These are phyloP conservation scores for Synergus japonicus DNA, from an alignment of 2,888 invertebrate genomes.

Conservation along the genomic window DNA sequence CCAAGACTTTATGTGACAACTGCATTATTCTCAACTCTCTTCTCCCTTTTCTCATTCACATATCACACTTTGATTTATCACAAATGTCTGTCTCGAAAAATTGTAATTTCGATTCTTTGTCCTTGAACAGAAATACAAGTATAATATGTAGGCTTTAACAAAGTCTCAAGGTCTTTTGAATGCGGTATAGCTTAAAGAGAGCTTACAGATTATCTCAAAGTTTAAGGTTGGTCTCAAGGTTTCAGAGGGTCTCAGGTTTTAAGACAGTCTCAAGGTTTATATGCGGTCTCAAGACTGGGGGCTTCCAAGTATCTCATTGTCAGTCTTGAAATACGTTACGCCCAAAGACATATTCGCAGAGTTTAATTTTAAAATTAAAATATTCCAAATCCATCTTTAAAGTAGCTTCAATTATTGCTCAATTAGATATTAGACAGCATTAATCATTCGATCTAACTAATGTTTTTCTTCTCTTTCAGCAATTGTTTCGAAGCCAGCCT, in stretches of 20 bases:
- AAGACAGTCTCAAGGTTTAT: not conserved
- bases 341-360: too few species aligned
- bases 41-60: not conserved
- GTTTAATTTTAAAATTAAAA: not conserved
- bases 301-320: not conserved
- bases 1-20: conserved; percentile 34
- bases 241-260: not conserved
- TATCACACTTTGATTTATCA: conserved; percentile 1
- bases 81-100: conserved; percentile 15
- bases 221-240: not conserved
- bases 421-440: too few species aligned
- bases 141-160: not conserved
- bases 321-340: not conserved
- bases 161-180: not conserved
- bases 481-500: conserved; percentile 93
- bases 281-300: not conserved
- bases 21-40: not conserved
- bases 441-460: not conserved
- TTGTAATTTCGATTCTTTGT: not conserved
- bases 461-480: conserved; percentile 80
- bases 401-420: too few species aligned
- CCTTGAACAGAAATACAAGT: not conserved
- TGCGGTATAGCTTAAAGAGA: not conserved
- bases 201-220: not conserved
- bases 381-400: too few species aligned